A percentile compares a stretch with the other conserved stretches of the same genome.
Evolutionary conservation across 2,888 invertebrate genomes (phyloP).

Genomic region (Clivina fossor): DNA sequence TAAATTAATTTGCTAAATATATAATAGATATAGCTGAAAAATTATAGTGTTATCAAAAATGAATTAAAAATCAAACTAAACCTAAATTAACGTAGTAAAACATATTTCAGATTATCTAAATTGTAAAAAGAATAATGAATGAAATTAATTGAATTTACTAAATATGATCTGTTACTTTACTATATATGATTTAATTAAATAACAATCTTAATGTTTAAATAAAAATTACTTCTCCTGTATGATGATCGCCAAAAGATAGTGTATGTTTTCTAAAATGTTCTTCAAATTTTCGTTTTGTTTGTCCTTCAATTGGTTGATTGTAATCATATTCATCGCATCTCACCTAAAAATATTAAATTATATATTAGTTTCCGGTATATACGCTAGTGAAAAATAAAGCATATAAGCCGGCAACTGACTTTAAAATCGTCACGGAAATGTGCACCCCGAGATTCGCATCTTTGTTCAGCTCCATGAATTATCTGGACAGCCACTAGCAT

Average conservation of each 20-base stretch:
- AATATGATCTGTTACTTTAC: no score
- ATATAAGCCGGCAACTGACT: no score
- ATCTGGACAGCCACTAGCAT: slow-evolving; percentile 65
- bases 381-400: slow-evolving; percentile 13
- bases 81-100: no score
- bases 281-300: slow-evolving; percentile 57
- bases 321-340: slow-evolving; percentile 71
- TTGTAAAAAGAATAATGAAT: no score
- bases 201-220: no score
- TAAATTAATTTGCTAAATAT: no score
- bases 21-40: no score
- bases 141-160: no score
- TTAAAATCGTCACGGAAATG: slow-evolving; percentile 72
- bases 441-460: slow-evolving; percentile 73
- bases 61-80: no score
- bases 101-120: no score
- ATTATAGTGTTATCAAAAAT: no score
- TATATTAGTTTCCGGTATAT: no score
- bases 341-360: slow-evolving; percentile 51
- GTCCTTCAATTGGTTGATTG: slow-evolving; percentile 62
- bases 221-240: slow-evolving; percentile 58
- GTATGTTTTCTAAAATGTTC: slow-evolving; percentile 77
- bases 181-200: slow-evolving; percentile 16
- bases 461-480: slow-evolving; percentile 54
- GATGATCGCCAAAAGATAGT: slow-evolving; percentile 58